Evolutionary conservation across 2,797 vertebrate genomes (phyloP).

Genomic region (Syncerus caffer): DNA sequence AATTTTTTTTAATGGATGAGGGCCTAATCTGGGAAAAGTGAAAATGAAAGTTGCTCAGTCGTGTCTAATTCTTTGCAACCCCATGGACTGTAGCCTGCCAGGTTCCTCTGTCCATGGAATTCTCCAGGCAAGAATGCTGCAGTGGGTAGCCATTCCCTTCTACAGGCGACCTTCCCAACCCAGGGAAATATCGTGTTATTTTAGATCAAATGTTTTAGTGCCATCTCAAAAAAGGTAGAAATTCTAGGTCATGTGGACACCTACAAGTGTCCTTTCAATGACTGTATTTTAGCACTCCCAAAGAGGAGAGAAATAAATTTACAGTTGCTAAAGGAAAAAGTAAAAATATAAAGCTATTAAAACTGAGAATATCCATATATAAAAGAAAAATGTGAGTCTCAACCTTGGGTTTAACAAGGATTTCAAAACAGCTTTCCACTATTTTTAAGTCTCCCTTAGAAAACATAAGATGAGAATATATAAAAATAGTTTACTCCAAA

Average conservation of each 20-base stretch:
- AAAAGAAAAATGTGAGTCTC: not conserved
- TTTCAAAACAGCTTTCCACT: not conserved
- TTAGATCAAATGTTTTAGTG: not conserved
- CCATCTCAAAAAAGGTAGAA: not conserved
- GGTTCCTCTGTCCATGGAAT: not conserved
- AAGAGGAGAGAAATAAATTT: not conserved
- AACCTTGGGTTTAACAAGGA: not conserved
- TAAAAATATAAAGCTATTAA: constrained; percentile 25
- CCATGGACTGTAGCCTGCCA: not conserved
- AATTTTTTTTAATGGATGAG: not conserved
- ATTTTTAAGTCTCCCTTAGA: not conserved
- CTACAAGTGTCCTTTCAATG: not conserved
- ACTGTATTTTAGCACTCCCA: not conserved
- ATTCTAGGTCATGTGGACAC: not conserved
- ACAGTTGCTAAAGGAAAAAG: not conserved
- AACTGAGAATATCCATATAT: not conserved
- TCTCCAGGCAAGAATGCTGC: not conserved
- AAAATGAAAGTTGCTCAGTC: not conserved
- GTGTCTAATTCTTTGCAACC: not conserved
- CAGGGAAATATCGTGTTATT: not conserved
- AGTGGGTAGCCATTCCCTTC: not conserved
- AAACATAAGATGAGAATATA: not conserved
- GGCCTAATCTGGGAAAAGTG: not conserved
- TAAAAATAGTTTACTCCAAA: not conserved
- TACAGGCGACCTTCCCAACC: not conserved